Base-by-base conservation (phyloP, 2,888 invertebrate genomes). In the Abrostola tripartita region DNA sequence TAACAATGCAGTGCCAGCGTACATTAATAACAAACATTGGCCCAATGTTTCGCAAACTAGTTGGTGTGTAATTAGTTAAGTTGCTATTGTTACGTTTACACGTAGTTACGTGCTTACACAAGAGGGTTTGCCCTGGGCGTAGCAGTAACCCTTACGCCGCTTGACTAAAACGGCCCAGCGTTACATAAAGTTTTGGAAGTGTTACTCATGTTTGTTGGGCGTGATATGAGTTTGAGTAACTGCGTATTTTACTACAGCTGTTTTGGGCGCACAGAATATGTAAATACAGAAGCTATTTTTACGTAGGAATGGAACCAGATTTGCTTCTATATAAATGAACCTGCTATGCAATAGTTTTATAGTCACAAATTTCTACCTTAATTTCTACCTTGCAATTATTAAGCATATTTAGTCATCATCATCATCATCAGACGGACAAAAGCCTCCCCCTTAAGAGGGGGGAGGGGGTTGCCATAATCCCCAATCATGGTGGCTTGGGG, bases 41-140 rank as follows among this genome's bases (percentile, higher is more conserved):
- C 41, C 54, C 73, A 78, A 75, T 59, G 51, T 75, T 68, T 40
- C 52, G 35, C 59, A 40, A 66, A 76, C 61, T 44, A 56, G 67
- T 76, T 67, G 55, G 37, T 61, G 52, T 72, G 52, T 76, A 65
- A 76, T 73, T 69, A 69, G n/a, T 37, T 49, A 52, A 76, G 62
- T 73, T 65, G 51, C 52, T 60, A 57, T 65, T 61, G 66, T 65
- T 64, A 52, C 35, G 53, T 61, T 60, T 67, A 62, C 58, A 56
- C 38, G 54, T 12, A 49, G 38, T 62, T 60, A 55, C 41, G 52
- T 63, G 61, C 47, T 76, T 61, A 52, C 55, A 63, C 61, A 59
- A 71, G n/a, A n/a, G 72, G 52, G 47, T 53, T 60, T 40, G 76
- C 73, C 72, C 35, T 47, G 24, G 67, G 71, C 58, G 44, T 24